phyloP scores from a whole-genome alignment of 2,797 vertebrate species.

The Phalloptychus januarius region DNA sequence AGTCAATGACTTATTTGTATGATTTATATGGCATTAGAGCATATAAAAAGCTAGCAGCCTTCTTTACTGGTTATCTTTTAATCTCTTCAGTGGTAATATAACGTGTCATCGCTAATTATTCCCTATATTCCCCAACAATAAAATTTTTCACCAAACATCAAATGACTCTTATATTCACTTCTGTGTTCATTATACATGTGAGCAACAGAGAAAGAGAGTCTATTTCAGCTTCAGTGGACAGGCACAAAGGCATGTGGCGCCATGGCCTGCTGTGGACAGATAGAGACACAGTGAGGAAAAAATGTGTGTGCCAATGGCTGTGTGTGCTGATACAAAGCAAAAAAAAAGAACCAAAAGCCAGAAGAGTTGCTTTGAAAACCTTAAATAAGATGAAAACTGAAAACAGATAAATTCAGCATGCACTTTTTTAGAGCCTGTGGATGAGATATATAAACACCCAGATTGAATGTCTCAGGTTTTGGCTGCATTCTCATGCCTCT shows the following conservation, averaged over 20 bases:
- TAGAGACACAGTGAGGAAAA: slow-evolving; percentile 64
- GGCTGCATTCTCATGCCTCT: background rate
- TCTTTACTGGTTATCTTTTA: background rate
- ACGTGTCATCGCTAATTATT: background rate
- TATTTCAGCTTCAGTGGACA: slow-evolving; percentile 92
- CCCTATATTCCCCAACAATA: background rate
- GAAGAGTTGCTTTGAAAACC: slow-evolving; percentile 11
- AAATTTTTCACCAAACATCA: slow-evolving; percentile 65
- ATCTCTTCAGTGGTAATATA: background rate
- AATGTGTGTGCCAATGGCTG: slow-evolving; percentile 10
- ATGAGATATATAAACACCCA: background rate
- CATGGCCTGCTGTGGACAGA: slow-evolving; percentile 88
- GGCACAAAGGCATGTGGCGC: slow-evolving; percentile 92
- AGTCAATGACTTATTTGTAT: background rate
- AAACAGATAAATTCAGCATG: background rate
- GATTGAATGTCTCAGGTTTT: background rate
- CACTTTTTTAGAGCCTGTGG: background rate
- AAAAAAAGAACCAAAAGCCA: background rate
- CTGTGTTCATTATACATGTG: slow-evolving; percentile 23
- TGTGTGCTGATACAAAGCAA: slow-evolving; percentile 10
- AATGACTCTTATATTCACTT: slow-evolving; percentile 20
- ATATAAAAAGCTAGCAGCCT: background rate
- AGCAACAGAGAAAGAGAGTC: slow-evolving; percentile 14
- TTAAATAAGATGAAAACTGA: background rate
- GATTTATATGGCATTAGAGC: background rate